Evolutionary conservation across 2,888 invertebrate genomes (phyloP), one percentile per base, ranked within the genome.

Genomic region (Malthinus flaveolus): DNA sequence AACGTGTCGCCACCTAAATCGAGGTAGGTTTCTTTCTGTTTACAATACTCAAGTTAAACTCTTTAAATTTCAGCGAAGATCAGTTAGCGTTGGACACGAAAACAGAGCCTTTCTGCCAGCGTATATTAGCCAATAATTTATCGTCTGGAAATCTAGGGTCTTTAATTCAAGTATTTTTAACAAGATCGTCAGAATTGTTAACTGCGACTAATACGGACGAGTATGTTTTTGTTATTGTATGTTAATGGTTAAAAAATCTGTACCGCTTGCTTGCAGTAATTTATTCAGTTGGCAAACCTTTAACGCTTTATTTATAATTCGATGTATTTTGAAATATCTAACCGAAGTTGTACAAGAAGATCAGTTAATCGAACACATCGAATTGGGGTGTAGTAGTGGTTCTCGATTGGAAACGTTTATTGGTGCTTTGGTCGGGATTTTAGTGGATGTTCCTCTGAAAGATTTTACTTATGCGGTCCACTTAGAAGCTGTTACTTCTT

Each of bases 201-300:
- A 87, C 90, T 0, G 89, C 95, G 1, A 89, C 92, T 5, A 91
- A 92, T 72, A 90, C 91, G 75, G 92, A 96, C 75, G 93, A 93
- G 95, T 95, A 81, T 32, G 54, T 48, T 11, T 48, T 11, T 23
- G 23, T 5, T 23, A 23, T 37, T 15, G 13, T 37, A 34, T 15
- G 8, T 48, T 50, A 31, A 44, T 23, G 31, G 11, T 44, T 36
- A 31, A n/a, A 31, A 32, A 35, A 48, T 51, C n/a, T 33, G 3
- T 11, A 39, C 9, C 36, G 61, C 56, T 65, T 70, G 56, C 66
- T 83, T 83, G 55, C 74, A 89, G 89, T 70, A 85, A 85, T 66
- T 82, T 89, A 70, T 87, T 95, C 69, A 90, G 93, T 49, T 97
- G 96, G 95, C 97, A 97, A 78, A 90, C 94, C 0, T 94, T 91